Conservation (phyloP, 1,140 invertebrate genomes). For the Drosophila paulistorum region DNA sequence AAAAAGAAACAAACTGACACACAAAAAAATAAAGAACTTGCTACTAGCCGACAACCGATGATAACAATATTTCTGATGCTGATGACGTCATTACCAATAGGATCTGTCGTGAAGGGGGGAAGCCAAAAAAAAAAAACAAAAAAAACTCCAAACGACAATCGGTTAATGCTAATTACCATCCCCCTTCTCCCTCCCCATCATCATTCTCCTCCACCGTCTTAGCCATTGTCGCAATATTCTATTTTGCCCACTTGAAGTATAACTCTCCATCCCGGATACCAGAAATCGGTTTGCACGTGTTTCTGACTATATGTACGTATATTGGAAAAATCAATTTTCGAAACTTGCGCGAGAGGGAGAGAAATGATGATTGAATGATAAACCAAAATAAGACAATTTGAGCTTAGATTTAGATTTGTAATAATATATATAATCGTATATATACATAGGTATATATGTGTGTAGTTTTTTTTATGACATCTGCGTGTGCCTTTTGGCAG, state of each 20-base stretch:
- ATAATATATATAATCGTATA: neutral
- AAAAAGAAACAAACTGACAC: constrained; percentile 1
- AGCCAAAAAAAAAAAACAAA: no score
- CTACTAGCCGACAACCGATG: constrained; percentile 25
- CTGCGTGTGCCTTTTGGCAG: constrained; percentile 42
- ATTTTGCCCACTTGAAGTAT: no score
- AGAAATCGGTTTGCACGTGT: constrained; percentile 34
- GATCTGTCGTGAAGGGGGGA: neutral
- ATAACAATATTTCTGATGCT: neutral
- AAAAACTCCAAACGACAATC: neutral
- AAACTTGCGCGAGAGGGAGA: no score
- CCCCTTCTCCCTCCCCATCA: no score
- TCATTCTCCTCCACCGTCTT: neutral
- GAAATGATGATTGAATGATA: constrained; percentile 11
- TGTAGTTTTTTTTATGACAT: constrained; percentile 24
- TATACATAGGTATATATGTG: neutral
- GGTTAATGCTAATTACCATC: constrained; percentile 39
- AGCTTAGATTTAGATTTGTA: constrained; percentile 35
- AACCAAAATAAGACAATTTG: constrained; percentile 51
- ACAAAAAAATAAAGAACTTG: constrained; percentile 35
- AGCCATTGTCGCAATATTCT: no score
- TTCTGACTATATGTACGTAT: neutral
- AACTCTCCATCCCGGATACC: constrained; percentile 4
- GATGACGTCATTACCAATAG: constrained; percentile 33
- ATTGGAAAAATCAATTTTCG: no score